Conservation (phyloP, 2,888 invertebrate genomes). For the Drosophila atripex region DNA sequence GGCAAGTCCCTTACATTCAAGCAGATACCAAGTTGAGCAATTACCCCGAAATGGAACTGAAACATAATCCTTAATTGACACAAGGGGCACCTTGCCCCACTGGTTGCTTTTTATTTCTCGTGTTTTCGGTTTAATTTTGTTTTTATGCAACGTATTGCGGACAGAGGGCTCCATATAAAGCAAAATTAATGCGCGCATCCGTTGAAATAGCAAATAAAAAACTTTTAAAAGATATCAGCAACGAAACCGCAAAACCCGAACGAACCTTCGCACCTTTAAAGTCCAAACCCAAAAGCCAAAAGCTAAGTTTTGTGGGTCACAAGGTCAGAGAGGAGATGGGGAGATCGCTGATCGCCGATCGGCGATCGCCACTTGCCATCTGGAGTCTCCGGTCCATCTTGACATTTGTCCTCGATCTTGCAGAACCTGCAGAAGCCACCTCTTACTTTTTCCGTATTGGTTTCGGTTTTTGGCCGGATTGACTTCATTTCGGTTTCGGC, state of each 20-base stretch:
- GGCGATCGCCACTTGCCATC: constrained; percentile 3
- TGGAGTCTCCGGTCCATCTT: constrained; percentile 2
- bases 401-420: constrained; percentile 16
- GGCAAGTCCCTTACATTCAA: no score
- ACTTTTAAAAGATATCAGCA: constrained; percentile 20
- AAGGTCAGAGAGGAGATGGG: constrained; percentile 47
- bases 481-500: not conserved
- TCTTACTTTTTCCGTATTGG: constrained; percentile 54
- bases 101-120: constrained; percentile 4
- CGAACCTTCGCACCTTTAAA: constrained; percentile 5
- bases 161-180: constrained; percentile 27
- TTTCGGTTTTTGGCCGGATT: constrained; percentile 41
- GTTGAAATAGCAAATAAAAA: constrained; percentile 44
- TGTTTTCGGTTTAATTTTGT: constrained; percentile 8
- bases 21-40: not conserved
- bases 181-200: constrained; percentile 46
- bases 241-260: constrained; percentile 20
- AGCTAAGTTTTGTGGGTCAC: constrained; percentile 65
- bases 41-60: constrained; percentile 16
- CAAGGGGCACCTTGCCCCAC: constrained; percentile 21
- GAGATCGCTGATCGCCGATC: constrained; percentile 9
- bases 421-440: constrained; percentile 48
- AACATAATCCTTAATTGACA: constrained; percentile 51
- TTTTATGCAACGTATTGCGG: constrained; percentile 18
- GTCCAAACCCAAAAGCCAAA: constrained; percentile 17